phyloP scores from a whole-genome alignment of 2,113 vertebrate species.

The Saccopteryx bilineata region DNA sequence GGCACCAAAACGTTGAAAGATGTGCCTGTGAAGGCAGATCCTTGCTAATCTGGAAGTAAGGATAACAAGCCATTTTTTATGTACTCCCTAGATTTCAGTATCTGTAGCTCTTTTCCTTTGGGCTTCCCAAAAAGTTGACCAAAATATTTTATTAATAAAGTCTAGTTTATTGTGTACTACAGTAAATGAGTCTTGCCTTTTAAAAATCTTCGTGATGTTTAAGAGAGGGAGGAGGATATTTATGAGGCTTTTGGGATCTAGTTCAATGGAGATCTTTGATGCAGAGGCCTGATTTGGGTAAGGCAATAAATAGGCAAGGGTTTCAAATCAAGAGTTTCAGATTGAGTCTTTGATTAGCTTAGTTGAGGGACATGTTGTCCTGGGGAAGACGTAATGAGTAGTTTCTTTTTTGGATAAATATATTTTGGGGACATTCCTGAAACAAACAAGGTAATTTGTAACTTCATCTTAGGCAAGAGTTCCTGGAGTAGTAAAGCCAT shows the following conservation, averaged over 20 bases:
- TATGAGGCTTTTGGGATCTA: neutral
- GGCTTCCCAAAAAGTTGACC: neutral
- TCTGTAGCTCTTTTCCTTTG: neutral
- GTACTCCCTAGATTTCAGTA: neutral
- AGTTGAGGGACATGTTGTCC: neutral
- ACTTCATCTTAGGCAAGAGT: neutral
- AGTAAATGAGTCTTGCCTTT: neutral
- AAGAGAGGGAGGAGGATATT: neutral
- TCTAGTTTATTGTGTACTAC: neutral
- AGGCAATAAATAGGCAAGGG: too few species aligned
- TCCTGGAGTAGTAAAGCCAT: neutral
- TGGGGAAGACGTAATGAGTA: neutral
- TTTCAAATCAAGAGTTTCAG: neutral
- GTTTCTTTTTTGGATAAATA: neutral
- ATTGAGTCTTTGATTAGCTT: neutral
- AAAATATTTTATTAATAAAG: neutral
- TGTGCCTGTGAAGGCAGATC: neutral
- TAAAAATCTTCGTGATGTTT: neutral
- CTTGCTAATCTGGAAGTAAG: neutral
- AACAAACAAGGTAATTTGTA: conserved; percentile 16
- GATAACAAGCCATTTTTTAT: neutral
- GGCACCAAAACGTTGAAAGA: neutral
- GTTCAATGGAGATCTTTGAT: neutral
- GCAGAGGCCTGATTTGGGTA: neutral
- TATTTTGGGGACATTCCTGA: neutral